These are phyloP conservation scores for Sabatieria punctata DNA, from an alignment of 2,888 invertebrate species.

Conservation along the genomic window DNA sequence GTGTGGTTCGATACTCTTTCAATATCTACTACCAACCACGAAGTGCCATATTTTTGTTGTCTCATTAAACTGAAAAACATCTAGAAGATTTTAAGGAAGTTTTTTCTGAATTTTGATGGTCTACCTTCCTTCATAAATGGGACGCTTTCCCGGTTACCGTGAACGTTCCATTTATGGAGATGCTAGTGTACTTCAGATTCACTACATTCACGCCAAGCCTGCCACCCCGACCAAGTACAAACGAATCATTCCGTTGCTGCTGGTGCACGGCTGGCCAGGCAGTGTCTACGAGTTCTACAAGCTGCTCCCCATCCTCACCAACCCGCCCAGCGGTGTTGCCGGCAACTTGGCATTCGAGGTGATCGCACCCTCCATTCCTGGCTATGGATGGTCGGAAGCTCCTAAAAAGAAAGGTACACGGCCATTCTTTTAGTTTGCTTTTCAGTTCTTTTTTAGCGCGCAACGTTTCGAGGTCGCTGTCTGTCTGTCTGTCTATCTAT, in stretches of 20 bases:
- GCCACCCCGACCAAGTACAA: slow-evolving; percentile 23
- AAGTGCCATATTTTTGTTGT: no score
- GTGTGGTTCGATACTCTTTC: no score
- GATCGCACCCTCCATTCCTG: slow-evolving; percentile 41
- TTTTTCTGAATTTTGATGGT: no score
- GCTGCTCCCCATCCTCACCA: slow-evolving; percentile 37
- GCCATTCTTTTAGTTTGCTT: slow-evolving; percentile 24
- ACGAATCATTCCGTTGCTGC: slow-evolving; percentile 46
- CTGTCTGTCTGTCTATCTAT: no score
- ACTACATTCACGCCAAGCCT: slow-evolving; percentile 55
- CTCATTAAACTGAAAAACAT: no score
- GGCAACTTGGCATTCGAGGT: no score
- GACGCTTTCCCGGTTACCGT: no score
- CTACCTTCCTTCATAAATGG: no score
- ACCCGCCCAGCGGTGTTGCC: slow-evolving; percentile 39
- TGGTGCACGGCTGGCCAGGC: slow-evolving; percentile 73
- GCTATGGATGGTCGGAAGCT: slow-evolving; percentile 41
- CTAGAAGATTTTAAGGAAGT: no score
- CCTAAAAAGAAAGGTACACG: slow-evolving; percentile 48
- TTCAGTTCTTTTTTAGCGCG: slow-evolving; percentile 8
- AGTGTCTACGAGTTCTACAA: slow-evolving; percentile 59
- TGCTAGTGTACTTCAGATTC: slow-evolving; percentile 38
- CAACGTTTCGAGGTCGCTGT: not conserved
- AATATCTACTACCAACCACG: no score
- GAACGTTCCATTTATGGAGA: no score